Conservation (phyloP, 2,888 invertebrate species). For the Pseudanteris insignis region DNA sequence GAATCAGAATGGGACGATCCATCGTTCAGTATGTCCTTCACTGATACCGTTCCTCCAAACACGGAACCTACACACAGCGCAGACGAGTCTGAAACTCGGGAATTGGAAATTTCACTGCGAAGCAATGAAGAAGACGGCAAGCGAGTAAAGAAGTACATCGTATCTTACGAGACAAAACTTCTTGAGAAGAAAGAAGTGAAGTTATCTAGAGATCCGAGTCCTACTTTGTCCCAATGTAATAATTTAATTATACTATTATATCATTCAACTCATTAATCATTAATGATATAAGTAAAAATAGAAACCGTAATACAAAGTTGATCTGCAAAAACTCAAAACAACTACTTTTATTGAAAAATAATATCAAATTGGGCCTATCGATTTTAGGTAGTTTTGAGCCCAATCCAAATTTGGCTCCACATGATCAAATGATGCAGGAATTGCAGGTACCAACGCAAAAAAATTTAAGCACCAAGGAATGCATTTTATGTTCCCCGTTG, state of each 20-base stretch:
- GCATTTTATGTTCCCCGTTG: conserved; percentile 7
- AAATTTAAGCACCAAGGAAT: conserved; percentile 16
- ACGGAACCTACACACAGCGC: conserved; percentile 51
- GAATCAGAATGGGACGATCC: conserved; percentile 44
- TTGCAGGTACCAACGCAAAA: conserved; percentile 56
- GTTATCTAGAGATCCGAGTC: conserved; percentile 55
- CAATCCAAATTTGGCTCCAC: conserved; percentile 61
- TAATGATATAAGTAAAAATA: too few relatives aligned
- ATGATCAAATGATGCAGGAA: conserved; percentile 65
- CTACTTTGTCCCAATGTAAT: conserved; percentile 58
- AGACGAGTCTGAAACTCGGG: conserved; percentile 56
- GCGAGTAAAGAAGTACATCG: conserved; percentile 61
- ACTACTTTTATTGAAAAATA: conserved; percentile 3
- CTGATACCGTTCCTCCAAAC: conserved; percentile 47
- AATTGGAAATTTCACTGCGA: conserved; percentile 58
- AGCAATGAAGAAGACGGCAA: conserved; percentile 56
- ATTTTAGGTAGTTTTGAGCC: conserved; percentile 65
- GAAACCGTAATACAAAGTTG: too few relatives aligned
- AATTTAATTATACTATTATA: not conserved
- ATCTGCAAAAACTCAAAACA: too few relatives aligned
- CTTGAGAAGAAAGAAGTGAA: conserved; percentile 43
- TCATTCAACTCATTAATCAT: too few relatives aligned
- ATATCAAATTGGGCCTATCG: too few relatives aligned
- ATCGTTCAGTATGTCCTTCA: conserved; percentile 39
- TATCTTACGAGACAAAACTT: conserved; percentile 62